Base-by-base conservation (phyloP, 2,113 vertebrate genomes). In the Diglossa brunneiventris region DNA sequence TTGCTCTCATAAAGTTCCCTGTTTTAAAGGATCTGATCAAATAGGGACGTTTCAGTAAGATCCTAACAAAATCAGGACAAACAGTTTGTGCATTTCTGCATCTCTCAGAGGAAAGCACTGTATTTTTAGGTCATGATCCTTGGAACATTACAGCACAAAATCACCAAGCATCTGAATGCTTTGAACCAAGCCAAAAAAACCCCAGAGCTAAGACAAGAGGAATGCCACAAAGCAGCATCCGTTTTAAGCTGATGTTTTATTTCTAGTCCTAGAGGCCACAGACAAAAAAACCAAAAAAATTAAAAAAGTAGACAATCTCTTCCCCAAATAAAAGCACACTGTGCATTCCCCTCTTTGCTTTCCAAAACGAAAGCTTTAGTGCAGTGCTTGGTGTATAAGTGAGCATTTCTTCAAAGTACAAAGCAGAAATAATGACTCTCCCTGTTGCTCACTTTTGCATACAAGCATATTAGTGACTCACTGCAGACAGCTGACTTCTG, bases 371-470 rank as follows among this genome's bases (percentile, higher is more conserved):
- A 73, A 90, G 67, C 72, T 73, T 78, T 19, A 62, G 58, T 35
- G 44, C 68, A 55, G 44, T 24, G 46, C 33, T 77, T n/a, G 28
- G 44, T 82, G 64, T 30, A 0, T 31, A 97, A 96, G 61, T 85
- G 92, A 95, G 89, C 81, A 79, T 89, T 95, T 92, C 87, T 94
- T 63, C 84, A 37, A 64, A 88, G 59, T 31, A 66, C 59, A 87
- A 67, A 28, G 86, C 82, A 94, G 93, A 90, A 96, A 92, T 86
- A 88, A 91, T 92, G 93, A 94, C 72, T 95, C 22, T 35, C 90
- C 87, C 76, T 90, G 85, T 95, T 95, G 96, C 93, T 93, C 94
- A 77, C 78, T 96, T 96, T 74, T 93, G 79, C 85, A 93, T 67
- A 86, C 39, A 70, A 68, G 88, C 26, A 3, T 80, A 86, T 95